Conservation (phyloP, 2,797 vertebrate genomes). For the Acridotheres tristis region DNA sequence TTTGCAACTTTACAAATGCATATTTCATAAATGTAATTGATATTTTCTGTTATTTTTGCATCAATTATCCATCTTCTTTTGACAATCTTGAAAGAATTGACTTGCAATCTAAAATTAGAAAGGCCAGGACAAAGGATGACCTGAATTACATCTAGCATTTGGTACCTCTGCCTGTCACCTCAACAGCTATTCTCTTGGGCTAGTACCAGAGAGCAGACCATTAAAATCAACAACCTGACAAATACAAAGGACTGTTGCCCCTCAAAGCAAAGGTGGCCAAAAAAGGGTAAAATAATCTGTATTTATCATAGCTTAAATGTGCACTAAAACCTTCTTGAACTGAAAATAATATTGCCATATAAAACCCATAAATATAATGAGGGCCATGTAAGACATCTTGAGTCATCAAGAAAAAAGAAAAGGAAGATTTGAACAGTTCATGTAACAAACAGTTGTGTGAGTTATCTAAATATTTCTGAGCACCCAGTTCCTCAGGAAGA, state of each 20-base stretch:
- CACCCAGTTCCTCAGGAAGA: not conserved
- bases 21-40: accelerated
- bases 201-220: not conserved
- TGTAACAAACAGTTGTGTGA: not conserved
- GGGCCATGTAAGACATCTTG: not conserved
- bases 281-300: not conserved
- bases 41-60: not conserved
- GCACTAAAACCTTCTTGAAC: not conserved
- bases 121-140: not conserved
- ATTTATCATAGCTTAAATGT: not conserved
- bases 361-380: not conserved
- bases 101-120: not conserved
- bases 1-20: not conserved
- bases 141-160: not conserved
- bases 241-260: not conserved
- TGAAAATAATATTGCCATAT: not conserved
- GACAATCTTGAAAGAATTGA: not conserved
- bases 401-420: not conserved
- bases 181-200: not conserved
- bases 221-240: not conserved
- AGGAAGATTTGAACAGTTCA: not conserved
- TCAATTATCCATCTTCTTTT: not conserved
- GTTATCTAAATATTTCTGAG: not conserved
- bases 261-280: not conserved
- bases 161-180: not conserved